Evolutionary conservation across 2,797 vertebrate genomes (phyloP).

Genomic region (Echeneis naucrates): DNA sequence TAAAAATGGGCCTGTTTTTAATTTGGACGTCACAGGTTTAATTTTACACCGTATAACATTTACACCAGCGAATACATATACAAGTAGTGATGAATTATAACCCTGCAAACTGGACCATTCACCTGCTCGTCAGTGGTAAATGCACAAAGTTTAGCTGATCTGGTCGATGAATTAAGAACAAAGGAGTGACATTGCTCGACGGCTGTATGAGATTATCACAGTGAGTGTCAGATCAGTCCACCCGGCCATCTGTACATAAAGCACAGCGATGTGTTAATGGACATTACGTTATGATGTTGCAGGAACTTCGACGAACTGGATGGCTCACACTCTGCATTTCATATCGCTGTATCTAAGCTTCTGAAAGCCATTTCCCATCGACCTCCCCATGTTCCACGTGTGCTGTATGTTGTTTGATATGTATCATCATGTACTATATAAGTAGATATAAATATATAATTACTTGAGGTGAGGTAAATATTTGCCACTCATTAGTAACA

Average conservation of each 20-base stretch:
- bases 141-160: conserved; percentile 50
- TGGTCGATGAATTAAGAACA: conserved; percentile 40
- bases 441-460: conserved; percentile 74
- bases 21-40: conserved; percentile 33
- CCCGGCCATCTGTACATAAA: conserved; percentile 63
- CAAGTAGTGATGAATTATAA: conserved; percentile 47
- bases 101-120: conserved; percentile 52
- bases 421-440: conserved; percentile 81
- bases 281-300: conserved; percentile 64
- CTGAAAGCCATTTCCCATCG: conserved; percentile 54
- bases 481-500: conserved; percentile 63
- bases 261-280: conserved; percentile 58
- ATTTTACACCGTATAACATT: conserved; percentile 51
- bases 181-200: conserved; percentile 57
- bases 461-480: conserved; percentile 64
- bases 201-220: conserved; percentile 41
- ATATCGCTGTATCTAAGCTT: conserved; percentile 73
- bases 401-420: conserved; percentile 78
- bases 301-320: conserved; percentile 48
- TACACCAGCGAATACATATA: conserved; percentile 81
- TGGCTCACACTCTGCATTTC: conserved; percentile 31
- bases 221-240: conserved; percentile 58
- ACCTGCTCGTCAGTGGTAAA: conserved; percentile 54
- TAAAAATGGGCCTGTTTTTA: conserved; percentile 23
- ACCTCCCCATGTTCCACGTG: conserved; percentile 41